Evolutionary conservation across 2,888 invertebrate species (phyloP), one percentile per base, ranked within the genome.

Genomic region (Elmis aenea): DNA sequence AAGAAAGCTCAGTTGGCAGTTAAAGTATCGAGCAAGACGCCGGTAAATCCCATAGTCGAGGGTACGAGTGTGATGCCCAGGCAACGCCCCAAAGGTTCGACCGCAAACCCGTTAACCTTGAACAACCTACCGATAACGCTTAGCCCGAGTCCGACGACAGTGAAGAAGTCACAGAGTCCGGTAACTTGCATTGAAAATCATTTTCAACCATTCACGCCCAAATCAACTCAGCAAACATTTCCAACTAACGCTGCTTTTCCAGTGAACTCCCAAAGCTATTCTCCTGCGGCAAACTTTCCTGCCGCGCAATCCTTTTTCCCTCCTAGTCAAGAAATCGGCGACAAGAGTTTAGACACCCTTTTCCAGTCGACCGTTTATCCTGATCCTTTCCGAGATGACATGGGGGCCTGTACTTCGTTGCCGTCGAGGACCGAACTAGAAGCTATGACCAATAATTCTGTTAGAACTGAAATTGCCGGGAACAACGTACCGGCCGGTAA

Each of bases 11-110:
- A 74, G 28, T 64, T 71, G 9, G 54, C 57, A 26, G 56, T 61
- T 34, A 67, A 71, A 50, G 35, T 47, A 5, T 46, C 57, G 5
- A 47, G 50, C 12, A 61, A 54, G 37, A 55, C 61, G 25, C 41
- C 50, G 3, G 65, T 72, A 14, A 59, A 68, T 6, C 63, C 72
- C 2, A 50, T 73, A 2, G 73, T 79, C 5, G 81, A 84, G 59
- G 83, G 83, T 33, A 90, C 90, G 2, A 85, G 85, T 48, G 87
- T 90, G 13, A 84, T 83, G 31, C 89, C 89, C 2, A 71, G 89
- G 31, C 87, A 88, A 61, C 71, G 90, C 50, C 90, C 90, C 5
- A 88, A 88, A 62, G 84, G 80, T 16, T 71, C 64, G 43, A 66
- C 68, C 3, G 66, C 72, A 33, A 61, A 63, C 18, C 69, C 68